Evolutionary conservation across 1,140 invertebrate genomes (phyloP).

Genomic region (Reticulitermes speratus): DNA sequence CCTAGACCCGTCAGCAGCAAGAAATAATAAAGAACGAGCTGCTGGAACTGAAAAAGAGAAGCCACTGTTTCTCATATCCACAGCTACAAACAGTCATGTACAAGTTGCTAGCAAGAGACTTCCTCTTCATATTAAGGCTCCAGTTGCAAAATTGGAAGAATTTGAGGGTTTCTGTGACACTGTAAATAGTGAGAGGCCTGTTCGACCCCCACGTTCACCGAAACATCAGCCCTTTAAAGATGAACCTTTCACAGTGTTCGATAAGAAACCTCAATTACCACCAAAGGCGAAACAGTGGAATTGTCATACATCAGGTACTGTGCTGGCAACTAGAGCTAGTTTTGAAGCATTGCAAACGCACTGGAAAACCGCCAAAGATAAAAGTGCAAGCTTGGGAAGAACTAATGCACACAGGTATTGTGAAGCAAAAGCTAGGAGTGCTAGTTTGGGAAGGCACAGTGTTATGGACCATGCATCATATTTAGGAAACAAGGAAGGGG

Average conservation of each 20-base stretch:
- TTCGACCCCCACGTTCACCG: slow-evolving; percentile 32
- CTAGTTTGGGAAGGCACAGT: slow-evolving; percentile 17
- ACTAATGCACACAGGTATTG: not conserved
- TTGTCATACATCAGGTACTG: not conserved
- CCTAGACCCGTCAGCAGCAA: not conserved
- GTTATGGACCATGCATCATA: not conserved
- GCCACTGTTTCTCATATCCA: not conserved
- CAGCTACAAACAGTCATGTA: slow-evolving; percentile 17
- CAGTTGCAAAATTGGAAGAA: slow-evolving; percentile 29
- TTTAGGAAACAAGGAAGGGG: not conserved
- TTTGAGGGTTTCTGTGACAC: not conserved
- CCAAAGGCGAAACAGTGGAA: not conserved
- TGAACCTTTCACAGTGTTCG: not conserved
- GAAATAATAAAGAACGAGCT: not conserved
- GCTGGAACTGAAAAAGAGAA: not conserved
- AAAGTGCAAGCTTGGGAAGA: slow-evolving; percentile 31
- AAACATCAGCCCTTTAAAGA: slow-evolving; percentile 26
- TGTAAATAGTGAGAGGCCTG: slow-evolving; percentile 21
- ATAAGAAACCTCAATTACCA: slow-evolving; percentile 19
- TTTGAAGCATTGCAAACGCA: not conserved
- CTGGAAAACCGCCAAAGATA: not conserved
- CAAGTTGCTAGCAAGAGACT: not conserved
- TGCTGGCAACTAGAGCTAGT: not conserved
- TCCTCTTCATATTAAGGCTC: slow-evolving; percentile 24
- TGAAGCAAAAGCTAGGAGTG: not conserved